A percentile compares a stretch with the other conserved stretches of the same genome.
Conservation (phyloP, 1,140 invertebrate genomes). For the Plectrocnemia conspersa region DNA sequence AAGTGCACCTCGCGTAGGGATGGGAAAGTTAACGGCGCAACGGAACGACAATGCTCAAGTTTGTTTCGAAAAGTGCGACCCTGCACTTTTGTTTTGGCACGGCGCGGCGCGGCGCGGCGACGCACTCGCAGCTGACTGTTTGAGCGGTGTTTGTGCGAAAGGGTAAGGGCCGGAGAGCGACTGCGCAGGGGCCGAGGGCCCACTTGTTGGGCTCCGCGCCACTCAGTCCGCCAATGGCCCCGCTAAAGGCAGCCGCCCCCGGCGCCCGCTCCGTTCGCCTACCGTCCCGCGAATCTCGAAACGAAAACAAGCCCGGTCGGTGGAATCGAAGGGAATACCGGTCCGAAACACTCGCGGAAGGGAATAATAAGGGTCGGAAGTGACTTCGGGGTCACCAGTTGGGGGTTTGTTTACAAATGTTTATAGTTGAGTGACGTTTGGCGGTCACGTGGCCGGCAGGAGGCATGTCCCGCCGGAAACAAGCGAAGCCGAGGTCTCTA, state of each 20-base stretch:
- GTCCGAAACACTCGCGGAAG: background rate
- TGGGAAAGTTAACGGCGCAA: too few relatives aligned
- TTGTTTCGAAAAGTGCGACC: too few relatives aligned
- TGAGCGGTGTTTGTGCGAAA: background rate
- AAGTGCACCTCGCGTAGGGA: too few relatives aligned
- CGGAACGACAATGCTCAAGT: too few relatives aligned
- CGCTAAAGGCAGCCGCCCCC: slow-evolving; percentile 38
- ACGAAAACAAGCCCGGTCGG: slow-evolving; percentile 20
- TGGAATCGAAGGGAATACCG: background rate
- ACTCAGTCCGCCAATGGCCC: slow-evolving; percentile 45
- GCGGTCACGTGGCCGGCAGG: slow-evolving; percentile 15
- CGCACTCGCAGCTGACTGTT: too few relatives aligned
- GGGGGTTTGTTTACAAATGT: background rate
- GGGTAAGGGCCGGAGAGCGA: slow-evolving; percentile 40
- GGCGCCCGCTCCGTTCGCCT: slow-evolving; percentile 28
- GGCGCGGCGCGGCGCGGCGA: too few relatives aligned
- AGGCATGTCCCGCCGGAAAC: slow-evolving; percentile 51
- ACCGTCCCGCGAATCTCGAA: background rate
- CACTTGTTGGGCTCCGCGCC: slow-evolving; percentile 52
- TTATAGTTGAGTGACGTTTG: background rate
- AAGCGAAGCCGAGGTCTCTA: slow-evolving; percentile 50
- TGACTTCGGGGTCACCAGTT: background rate
- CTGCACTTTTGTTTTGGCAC: too few relatives aligned
- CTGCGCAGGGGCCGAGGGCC: slow-evolving; percentile 44
- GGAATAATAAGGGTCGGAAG: background rate